phyloP scores from a whole-genome alignment of 2,797 vertebrate genomes.

The Pipistrellus pygmaeus region DNA sequence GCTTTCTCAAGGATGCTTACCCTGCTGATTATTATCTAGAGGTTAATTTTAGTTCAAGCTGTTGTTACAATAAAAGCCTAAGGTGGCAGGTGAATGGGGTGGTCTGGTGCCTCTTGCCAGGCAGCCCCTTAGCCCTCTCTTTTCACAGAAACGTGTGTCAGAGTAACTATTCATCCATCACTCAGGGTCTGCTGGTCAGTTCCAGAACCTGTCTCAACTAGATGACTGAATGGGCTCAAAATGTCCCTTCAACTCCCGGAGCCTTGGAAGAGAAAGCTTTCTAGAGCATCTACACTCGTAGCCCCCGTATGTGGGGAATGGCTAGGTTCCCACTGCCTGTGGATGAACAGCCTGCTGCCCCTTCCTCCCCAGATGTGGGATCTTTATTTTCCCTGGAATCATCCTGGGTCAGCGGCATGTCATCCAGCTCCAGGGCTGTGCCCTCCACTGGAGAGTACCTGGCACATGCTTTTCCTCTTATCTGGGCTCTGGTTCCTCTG shows the following conservation, averaged over 20 bases:
- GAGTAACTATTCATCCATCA: no score
- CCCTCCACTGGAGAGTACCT: neutral
- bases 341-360: neutral
- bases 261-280: neutral
- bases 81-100: no score
- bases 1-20: no score
- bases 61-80: no score
- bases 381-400: neutral
- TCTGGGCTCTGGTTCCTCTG: neutral
- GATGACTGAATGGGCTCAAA: neutral
- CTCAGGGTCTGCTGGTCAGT: no score
- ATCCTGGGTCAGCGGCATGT: neutral
- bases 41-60: no score
- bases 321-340: neutral
- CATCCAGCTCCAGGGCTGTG: rapidly evolving
- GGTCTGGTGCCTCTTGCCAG: no score
- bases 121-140: no score
- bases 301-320: rapidly evolving
- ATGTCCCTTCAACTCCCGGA: neutral
- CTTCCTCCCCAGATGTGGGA: neutral
- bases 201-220: neutral
- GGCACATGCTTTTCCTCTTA: neutral
- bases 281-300: neutral
- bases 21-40: no score
- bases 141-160: no score